These are phyloP conservation scores for Sciurus niger DNA, from an alignment of 2,113 vertebrate genomes.

Conservation along the genomic window DNA sequence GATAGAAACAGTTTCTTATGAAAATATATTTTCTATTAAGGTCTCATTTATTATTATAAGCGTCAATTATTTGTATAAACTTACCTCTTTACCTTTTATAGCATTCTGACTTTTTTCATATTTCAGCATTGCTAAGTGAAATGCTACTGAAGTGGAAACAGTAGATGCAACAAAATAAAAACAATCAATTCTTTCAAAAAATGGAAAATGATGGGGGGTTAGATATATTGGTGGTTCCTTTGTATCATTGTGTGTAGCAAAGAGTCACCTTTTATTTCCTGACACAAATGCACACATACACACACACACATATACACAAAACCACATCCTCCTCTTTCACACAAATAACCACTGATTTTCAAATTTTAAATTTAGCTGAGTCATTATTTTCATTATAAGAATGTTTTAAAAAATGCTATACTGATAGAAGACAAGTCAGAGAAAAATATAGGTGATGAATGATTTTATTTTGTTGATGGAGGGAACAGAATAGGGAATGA, in stretches of 20 bases:
- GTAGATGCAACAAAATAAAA: neutral
- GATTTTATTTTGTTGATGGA: neutral
- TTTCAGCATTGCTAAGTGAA: neutral
- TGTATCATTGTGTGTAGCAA: neutral
- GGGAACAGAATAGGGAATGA: rapidly evolving
- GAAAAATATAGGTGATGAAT: neutral
- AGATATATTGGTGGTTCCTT: neutral
- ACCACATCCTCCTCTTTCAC: neutral
- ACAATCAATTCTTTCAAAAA: neutral
- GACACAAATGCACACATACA: neutral
- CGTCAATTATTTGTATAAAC: neutral
- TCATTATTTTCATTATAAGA: neutral
- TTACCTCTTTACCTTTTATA: neutral
- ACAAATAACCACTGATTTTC: neutral
- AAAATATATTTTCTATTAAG: neutral
- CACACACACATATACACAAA: neutral
- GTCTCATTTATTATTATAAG: neutral
- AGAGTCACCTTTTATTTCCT: neutral
- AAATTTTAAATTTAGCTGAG: neutral
- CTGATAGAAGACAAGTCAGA: neutral
- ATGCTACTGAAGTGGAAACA: neutral
- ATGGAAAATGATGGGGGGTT: neutral
- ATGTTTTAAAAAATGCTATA: neutral
- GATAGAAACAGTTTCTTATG: neutral
- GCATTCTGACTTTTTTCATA: neutral